Conservation (phyloP, 2,113 vertebrate genomes). For the Macaca nemestrina region DNA sequence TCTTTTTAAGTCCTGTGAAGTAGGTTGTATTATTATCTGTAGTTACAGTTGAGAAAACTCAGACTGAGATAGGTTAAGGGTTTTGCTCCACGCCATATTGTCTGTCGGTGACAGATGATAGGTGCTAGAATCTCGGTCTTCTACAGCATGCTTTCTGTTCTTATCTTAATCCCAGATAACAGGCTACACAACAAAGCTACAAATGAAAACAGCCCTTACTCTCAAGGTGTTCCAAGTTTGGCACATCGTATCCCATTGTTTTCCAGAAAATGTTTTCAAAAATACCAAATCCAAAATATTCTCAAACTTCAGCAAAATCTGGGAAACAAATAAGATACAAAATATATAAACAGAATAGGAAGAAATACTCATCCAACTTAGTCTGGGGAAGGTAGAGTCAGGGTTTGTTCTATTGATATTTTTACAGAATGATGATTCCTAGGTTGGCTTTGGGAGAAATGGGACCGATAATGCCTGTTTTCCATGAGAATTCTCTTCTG, state of each 20-base stretch:
- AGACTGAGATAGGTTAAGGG: background rate
- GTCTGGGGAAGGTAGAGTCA: background rate
- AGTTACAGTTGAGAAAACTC: background rate
- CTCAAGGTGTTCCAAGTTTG: background rate
- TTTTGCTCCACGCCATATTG: background rate
- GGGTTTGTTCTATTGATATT: background rate
- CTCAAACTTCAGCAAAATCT: slow-evolving; percentile 23
- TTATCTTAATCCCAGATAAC: background rate
- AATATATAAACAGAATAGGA: slow-evolving; percentile 13
- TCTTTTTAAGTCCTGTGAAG: background rate
- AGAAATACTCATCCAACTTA: slow-evolving; percentile 24
- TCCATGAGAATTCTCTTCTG: background rate
- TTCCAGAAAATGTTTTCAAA: slow-evolving; percentile 39
- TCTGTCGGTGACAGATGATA: background rate
- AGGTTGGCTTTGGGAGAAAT: slow-evolving; percentile 16
- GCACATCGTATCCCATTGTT: background rate
- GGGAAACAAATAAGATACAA: slow-evolving; percentile 2
- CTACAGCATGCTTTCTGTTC: background rate
- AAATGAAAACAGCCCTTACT: background rate
- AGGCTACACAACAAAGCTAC: background rate
- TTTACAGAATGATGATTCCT: background rate
- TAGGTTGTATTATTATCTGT: background rate
- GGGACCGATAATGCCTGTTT: background rate
- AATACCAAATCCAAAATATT: background rate
- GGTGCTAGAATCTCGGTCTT: background rate